Base-by-base conservation (phyloP, 2,113 vertebrate species). In the Edolisoma coerulescens region DNA sequence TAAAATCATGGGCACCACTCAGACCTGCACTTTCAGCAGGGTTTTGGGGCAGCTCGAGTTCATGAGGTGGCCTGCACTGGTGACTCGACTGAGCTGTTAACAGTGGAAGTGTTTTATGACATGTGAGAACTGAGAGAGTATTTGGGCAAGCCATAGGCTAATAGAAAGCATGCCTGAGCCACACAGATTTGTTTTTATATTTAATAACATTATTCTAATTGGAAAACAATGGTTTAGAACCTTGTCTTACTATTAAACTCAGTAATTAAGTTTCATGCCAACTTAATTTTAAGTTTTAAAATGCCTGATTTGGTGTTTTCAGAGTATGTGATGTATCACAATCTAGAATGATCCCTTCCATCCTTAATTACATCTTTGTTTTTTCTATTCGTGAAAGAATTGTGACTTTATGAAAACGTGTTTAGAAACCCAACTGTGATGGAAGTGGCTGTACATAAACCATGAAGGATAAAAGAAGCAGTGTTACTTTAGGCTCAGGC, bases 41-140 rank as follows among this genome's bases (percentile, higher is more conserved):
- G 32, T 35, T 54, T 32, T 10, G 32, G 49, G 44, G 64, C 33
- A 69, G 80, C 32, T 42, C 1, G 2, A 8, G 21, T 28, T 57
- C 14, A 6, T 10, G 3, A 8, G 11, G 20, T 27, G 28, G 13
- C 9, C 12, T 19, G 60, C 26, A 5, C 20, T 24, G 27, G 23
- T 37, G 33, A 69, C 15, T 22, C 3, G 0, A 0, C 30, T 24
- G 18, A 65, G 45, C n/a, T 35, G 37, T 37, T 35, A 9, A 8
- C 0, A 3, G 10, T 7, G n/a, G 44, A 47, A n/a, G 11, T 17
- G 14, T 16, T 6, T 8, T 26, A 9, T 56, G 56, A 42, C 8
- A 2, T 2, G 4, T 3, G 37, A 37, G 44, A 60, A 16, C n/a
- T 22, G 33, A 33, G 50, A 52, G 20, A 27, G 11, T 12, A 44